phyloP scores from a whole-genome alignment of 1,140 invertebrate species.

The Drosophila melanogaster region Release_6_plus_ISO1_MT NC_004354.4:14767501-14768000 shows the following conservation, averaged over 20 bases:
- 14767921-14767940: neutral
- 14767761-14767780: constrained; percentile 20
- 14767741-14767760: constrained; percentile 63
- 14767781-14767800: constrained; percentile 1
- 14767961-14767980: neutral
- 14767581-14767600: too few species aligned
- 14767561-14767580: too few species aligned
- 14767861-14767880: constrained; percentile 56
- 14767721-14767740: constrained; percentile 29
- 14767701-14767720: neutral
- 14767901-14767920: constrained; percentile 22
- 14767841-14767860: constrained; percentile 63
- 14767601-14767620: too few species aligned
- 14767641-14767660: neutral
- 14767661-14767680: constrained; percentile 3
- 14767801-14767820: constrained; percentile 14
- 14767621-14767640: neutral
- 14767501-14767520: neutral
- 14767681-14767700: constrained; percentile 5
- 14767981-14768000: too few species aligned
- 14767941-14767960: neutral
- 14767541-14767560: too few species aligned
- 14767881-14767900: constrained; percentile 48
- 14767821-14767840: constrained; percentile 41
- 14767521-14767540: too few species aligned